Evolutionary conservation across 1,140 invertebrate species (phyloP).

Genomic region (Leptinotarsa texana): DNA sequence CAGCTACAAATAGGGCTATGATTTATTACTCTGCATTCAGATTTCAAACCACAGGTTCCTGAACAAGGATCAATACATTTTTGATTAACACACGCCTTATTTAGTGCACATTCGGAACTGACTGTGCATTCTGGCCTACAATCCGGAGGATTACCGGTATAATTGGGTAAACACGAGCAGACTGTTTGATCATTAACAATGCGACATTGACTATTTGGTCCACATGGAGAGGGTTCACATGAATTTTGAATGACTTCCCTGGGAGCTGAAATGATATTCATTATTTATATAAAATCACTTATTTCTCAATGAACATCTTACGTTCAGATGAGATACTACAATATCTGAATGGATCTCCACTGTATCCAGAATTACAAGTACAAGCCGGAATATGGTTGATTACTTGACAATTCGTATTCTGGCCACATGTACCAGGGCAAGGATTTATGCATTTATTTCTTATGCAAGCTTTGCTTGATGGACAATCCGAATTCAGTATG

Average conservation of each 20-base stretch:
- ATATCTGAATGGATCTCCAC: slow-evolving; percentile 79
- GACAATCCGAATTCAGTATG: slow-evolving; percentile 76
- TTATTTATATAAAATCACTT: slow-evolving; percentile 15
- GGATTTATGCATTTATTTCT: slow-evolving; percentile 82
- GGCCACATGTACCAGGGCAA: slow-evolving; percentile 79
- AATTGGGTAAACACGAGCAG: slow-evolving; percentile 67
- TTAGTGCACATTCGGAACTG: slow-evolving; percentile 65
- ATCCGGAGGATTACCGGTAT: slow-evolving; percentile 63
- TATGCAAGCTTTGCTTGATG: slow-evolving; percentile 75
- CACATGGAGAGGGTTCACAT: slow-evolving; percentile 68
- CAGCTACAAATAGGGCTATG: slow-evolving; percentile 71
- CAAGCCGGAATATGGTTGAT: slow-evolving; percentile 81
- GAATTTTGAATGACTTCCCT: slow-evolving; percentile 43
- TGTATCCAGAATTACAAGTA: slow-evolving; percentile 72
- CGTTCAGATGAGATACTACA: slow-evolving; percentile 66
- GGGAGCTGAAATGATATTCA: slow-evolving; percentile 34
- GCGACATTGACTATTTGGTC: slow-evolving; percentile 69
- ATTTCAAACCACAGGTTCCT: slow-evolving; percentile 64
- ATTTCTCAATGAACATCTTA: slow-evolving; percentile 55
- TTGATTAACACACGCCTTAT: slow-evolving; percentile 65
- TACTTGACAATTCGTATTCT: slow-evolving; percentile 75
- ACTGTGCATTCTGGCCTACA: slow-evolving; percentile 67
- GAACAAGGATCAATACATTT: slow-evolving; percentile 68
- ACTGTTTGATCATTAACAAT: slow-evolving; percentile 60
- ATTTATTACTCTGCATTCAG: slow-evolving; percentile 67